Base-by-base conservation (phyloP, 1,140 invertebrate genomes). In the Magallana gigas region DNA sequence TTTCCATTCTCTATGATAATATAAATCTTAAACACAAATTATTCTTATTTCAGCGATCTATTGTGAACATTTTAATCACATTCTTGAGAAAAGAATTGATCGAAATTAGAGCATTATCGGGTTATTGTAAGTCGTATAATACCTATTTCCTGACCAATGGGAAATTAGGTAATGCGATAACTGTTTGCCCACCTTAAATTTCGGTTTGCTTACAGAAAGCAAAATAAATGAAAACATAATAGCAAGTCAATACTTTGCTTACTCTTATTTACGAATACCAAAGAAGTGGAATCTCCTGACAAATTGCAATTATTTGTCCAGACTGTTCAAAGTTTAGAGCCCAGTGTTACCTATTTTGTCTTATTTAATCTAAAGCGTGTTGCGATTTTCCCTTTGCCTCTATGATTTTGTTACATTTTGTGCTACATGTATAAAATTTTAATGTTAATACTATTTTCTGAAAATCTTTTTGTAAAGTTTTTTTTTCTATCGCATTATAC, bases 31-130 rank as follows among this genome's bases (percentile, higher is more conserved):
- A 76, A 76, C 36, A 29, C 68, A 76, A 76, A 76, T 76, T 76
- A 23, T 29, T 76, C 68, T 76, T 76, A 29, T 76, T 76, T 76
- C 68, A 76, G 68, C 68, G 23, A 36, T 76, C 68, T 76, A 76
- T 76, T 76, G 68, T 76, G 68, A 76, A 76, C 68, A 76, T 76
- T 76, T 76, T 76, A 76, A 76, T 76, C 68, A 76, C 68, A 76
- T 76, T 76, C 68, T 76, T 29, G 29, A 76, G 68, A 76, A 76
- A 76, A 12, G 68, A 76, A 76, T 76, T 76, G 68, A 76, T 76
- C 68, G 36, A 76, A 76, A 76, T 76, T 76, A 76, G 18, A 76
- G 68, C 23, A 76, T 76, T 76, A 76, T 76, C 68, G 68, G 36
- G 68, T 76, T 76, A 76, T 76, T 76, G 68, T 76, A 76, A 76